A percentile compares a stretch with the other conserved stretches of the same genome.
These are phyloP conservation scores for Lathamus discolor DNA, from an alignment of 2,113 vertebrate genomes.

Conservation along the genomic window DNA sequence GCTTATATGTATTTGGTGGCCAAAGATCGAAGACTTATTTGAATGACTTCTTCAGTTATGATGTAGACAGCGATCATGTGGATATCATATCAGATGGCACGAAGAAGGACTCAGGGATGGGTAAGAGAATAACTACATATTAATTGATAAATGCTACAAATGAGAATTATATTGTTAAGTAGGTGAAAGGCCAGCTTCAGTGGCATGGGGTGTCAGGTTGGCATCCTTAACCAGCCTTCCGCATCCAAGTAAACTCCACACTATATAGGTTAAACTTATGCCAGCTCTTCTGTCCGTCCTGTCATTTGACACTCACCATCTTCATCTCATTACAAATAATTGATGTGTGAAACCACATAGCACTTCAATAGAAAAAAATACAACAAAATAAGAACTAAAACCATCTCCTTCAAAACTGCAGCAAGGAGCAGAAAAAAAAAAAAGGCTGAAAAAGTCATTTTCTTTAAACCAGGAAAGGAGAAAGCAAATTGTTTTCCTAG, in stretches of 20 bases:
- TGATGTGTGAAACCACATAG: slow-evolving; percentile 9
- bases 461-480: neutral
- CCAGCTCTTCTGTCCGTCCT: neutral
- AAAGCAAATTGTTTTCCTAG: neutral
- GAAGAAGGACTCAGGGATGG: slow-evolving; percentile 99
- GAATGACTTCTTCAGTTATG: slow-evolving; percentile 99
- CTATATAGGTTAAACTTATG: neutral
- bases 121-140: slow-evolving; percentile 71
- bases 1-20: slow-evolving; percentile 95
- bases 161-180: neutral
- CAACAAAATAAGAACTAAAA: neutral
- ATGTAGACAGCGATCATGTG: slow-evolving; percentile 95
- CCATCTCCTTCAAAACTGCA: neutral
- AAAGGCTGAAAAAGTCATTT: neutral
- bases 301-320: neutral
- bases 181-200: neutral
- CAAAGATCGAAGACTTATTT: slow-evolving; percentile 99
- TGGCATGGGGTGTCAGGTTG: neutral
- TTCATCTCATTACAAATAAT: slow-evolving; percentile 37
- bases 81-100: slow-evolving; percentile 99
- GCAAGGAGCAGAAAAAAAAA: neutral
- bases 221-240: neutral
- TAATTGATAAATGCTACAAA: neutral
- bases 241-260: neutral
- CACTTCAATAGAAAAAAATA: neutral